Conservation (phyloP, 1,140 invertebrate species). For the Scaptomyza pallida region DNA sequence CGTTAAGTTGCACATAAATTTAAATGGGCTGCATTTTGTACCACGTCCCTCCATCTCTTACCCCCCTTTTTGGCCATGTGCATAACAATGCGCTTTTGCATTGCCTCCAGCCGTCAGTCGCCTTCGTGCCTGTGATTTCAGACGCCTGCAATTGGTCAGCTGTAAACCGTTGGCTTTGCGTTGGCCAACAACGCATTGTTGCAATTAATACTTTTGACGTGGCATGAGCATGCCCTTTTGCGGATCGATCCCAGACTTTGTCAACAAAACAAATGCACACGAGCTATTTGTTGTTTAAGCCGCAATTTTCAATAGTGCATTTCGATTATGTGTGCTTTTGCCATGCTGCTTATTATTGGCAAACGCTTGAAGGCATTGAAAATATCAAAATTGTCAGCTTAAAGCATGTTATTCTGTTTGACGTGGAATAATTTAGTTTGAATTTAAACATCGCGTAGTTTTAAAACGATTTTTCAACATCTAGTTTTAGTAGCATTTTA, state of each 20-base stretch:
- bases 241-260: constrained; percentile 1
- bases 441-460: too few species aligned
- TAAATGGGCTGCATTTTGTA: constrained; percentile 54
- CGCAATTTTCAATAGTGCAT: background rate
- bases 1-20: constrained; percentile 83
- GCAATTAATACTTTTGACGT: constrained; percentile 67
- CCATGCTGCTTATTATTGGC: too few species aligned
- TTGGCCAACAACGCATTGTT: constrained; percentile 12
- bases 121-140: constrained; percentile 45
- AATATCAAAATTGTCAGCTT: too few species aligned
- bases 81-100: constrained; percentile 45
- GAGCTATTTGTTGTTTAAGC: background rate
- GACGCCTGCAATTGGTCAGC: constrained; percentile 21
- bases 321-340: too few species aligned
- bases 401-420: too few species aligned
- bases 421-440: too few species aligned
- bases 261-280: constrained; percentile 2
- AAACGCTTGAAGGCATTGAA: too few species aligned
- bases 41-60: background rate
- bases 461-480: too few species aligned
- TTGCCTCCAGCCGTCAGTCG: constrained; percentile 3
- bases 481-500: too few species aligned
- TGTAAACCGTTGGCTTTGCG: constrained; percentile 1
- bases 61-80: background rate
- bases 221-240: constrained; percentile 4